A percentile compares a stretch with the other conserved stretches of the same genome.
These are phyloP conservation scores for Trichomalopsis sarcophagae DNA, from an alignment of 1,140 invertebrate species.

Conservation along the genomic window DNA sequence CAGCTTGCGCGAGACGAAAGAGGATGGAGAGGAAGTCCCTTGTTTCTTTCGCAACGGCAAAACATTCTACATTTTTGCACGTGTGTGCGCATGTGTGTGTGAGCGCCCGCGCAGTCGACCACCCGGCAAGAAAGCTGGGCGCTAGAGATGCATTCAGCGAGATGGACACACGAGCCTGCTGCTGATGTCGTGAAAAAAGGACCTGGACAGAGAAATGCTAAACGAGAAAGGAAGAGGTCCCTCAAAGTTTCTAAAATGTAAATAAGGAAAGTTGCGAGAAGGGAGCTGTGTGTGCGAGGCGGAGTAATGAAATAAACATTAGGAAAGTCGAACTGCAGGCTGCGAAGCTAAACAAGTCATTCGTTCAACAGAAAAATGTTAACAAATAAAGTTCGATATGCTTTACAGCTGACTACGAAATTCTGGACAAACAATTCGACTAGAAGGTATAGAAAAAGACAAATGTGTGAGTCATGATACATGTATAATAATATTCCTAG, in stretches of 20 bases:
- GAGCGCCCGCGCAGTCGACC: slow-evolving; percentile 17
- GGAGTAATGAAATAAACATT: slow-evolving; percentile 36
- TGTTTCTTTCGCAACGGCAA: neutral
- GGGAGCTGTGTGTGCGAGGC: neutral
- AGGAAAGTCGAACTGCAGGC: slow-evolving; percentile 19
- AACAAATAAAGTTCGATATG: neutral
- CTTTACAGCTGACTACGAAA: neutral
- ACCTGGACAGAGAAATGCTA: slow-evolving; percentile 14
- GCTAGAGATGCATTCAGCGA: slow-evolving; percentile 26
- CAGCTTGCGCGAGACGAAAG: slow-evolving; percentile 41
- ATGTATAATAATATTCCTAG: too few species aligned
- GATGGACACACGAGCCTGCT: slow-evolving; percentile 14
- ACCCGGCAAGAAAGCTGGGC: slow-evolving; percentile 24
- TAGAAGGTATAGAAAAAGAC: too few species aligned
- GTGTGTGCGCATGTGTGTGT: neutral
- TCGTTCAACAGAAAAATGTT: neutral
- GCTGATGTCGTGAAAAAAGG: neutral
- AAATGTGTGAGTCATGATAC: too few species aligned
- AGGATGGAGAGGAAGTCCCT: slow-evolving; percentile 45
- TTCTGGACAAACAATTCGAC: too few species aligned
- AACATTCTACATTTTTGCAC: slow-evolving; percentile 41
- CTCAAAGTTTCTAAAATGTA: slow-evolving; percentile 46
- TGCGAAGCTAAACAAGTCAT: slow-evolving; percentile 5
- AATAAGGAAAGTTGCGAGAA: slow-evolving; percentile 42
- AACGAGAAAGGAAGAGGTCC: neutral